phyloP scores from a whole-genome alignment of 2,797 vertebrate species.

The Gymnocypris eckloni region DNA sequence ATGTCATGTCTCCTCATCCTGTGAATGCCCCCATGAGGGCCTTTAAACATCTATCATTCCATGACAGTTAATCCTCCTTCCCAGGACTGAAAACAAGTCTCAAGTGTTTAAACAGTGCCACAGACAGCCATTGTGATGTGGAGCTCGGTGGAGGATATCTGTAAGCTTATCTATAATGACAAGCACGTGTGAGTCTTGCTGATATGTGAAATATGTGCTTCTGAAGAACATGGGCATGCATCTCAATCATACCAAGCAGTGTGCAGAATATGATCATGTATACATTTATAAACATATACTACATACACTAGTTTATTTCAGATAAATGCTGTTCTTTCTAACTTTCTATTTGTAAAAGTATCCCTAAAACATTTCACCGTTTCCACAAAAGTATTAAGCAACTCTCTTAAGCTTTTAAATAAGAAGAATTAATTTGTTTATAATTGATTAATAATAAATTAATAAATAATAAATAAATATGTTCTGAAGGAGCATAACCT shows the following conservation, averaged over 20 bases:
- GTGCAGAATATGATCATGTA: neutral
- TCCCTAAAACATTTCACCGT: neutral
- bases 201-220: constrained; percentile 1
- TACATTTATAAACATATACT: too few species aligned
- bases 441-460: too few species aligned
- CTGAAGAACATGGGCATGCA: neutral
- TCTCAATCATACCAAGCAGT: neutral
- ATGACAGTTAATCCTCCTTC: neutral
- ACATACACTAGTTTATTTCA: neutral
- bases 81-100: constrained; percentile 11
- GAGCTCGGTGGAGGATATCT: neutral
- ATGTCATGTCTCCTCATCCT: constrained; percentile 25
- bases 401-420: neutral
- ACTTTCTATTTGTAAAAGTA: neutral
- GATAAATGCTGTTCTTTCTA: neutral
- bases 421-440: neutral
- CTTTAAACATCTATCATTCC: constrained; percentile 29
- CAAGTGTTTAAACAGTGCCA: constrained; percentile 15
- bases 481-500: neutral
- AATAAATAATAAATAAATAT: too few species aligned
- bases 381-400: neutral
- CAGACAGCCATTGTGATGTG: neutral
- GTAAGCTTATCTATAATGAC: neutral
- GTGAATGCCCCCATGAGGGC: constrained; percentile 19
- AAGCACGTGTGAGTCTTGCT: neutral